Percentiles rank a stretch among this genome's conserved stretches.
phyloP scores from a whole-genome alignment of 2,797 vertebrate species.

The Mus minutoides region DNA sequence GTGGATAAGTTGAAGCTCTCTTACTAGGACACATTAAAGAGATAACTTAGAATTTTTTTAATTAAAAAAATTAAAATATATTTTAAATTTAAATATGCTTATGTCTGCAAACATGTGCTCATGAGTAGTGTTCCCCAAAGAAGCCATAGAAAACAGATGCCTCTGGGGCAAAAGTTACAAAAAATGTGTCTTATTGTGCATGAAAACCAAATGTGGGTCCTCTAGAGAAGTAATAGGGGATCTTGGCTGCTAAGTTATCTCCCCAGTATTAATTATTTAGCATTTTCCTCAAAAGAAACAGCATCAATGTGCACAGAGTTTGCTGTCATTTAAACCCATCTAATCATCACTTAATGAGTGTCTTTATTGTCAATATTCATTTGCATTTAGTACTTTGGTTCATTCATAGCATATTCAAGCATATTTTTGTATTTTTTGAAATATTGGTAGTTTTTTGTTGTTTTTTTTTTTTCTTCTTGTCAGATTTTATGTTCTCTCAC shows the following conservation, averaged over 20 bases:
- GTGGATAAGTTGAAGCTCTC: not conserved
- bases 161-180: not conserved
- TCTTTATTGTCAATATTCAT: not conserved
- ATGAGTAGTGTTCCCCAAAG: not conserved
- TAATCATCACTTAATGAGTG: not conserved
- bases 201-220: not conserved
- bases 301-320: not conserved
- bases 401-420: not conserved
- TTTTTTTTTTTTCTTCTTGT: not conserved
- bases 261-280: too few relatives aligned
- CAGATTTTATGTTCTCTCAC: not conserved
- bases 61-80: not conserved
- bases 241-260: not conserved
- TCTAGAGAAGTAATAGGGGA: not conserved
- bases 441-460: not conserved
- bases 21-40: not conserved
- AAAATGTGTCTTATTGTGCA: not conserved
- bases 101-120: not conserved
- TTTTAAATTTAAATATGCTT: not conserved
- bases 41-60: not conserved
- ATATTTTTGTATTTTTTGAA: not conserved
- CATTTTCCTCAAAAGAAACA: not conserved
- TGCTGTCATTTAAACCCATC: not conserved
- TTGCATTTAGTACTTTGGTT: not conserved
- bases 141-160: not conserved